Conservation (phyloP, 1,140 invertebrate species). For the Neodiprion pinetum region DNA sequence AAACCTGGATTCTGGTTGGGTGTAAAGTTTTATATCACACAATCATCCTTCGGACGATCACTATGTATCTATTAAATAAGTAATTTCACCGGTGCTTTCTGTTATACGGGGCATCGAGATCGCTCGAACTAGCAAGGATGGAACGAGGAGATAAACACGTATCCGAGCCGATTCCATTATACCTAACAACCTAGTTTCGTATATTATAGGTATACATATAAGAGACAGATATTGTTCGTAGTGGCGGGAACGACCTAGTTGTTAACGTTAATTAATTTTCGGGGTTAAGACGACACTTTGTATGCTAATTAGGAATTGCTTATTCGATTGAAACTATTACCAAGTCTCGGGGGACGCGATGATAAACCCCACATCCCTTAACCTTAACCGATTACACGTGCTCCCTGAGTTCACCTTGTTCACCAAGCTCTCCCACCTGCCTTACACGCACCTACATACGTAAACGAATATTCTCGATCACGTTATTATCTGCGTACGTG, state of each 20-base stretch:
- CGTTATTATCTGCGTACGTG: too few relatives aligned
- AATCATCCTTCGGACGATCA: too few relatives aligned
- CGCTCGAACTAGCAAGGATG: not conserved
- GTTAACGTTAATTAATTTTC: conserved; percentile 13
- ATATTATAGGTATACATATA: not conserved
- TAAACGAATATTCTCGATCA: too few relatives aligned
- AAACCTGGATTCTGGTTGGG: too few relatives aligned
- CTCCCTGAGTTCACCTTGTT: not conserved
- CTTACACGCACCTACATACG: not conserved
- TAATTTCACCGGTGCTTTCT: not conserved
- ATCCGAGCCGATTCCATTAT: not conserved
- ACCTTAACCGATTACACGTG: conserved; percentile 8
- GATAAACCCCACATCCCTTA: conserved; percentile 6
- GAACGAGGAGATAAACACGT: conserved; percentile 2
- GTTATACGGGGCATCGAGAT: too few relatives aligned
- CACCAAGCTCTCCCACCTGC: not conserved
- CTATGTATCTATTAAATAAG: too few relatives aligned
- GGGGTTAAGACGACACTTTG: conserved; percentile 9
- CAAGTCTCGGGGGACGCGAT: not conserved
- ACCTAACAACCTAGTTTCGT: not conserved
- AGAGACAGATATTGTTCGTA: not conserved
- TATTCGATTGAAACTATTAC: conserved; percentile 11
- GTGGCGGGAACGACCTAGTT: not conserved
- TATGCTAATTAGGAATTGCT: conserved; percentile 17
- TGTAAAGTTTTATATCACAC: too few relatives aligned